phyloP scores from a whole-genome alignment of 2,888 invertebrate species.

The Cremastobaeus sp. region DNA sequence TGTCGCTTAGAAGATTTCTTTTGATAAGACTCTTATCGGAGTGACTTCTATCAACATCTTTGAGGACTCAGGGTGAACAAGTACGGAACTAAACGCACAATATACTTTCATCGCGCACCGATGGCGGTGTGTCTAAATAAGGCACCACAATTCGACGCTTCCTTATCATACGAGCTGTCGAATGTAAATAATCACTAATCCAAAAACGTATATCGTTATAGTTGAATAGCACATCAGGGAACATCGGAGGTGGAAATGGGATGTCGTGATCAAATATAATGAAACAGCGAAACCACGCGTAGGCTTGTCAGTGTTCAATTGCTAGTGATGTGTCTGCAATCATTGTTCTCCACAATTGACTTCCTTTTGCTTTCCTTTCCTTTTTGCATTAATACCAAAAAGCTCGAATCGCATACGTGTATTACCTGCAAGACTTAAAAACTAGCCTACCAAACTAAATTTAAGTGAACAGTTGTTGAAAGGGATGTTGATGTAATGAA shows the following conservation, averaged over 20 bases:
- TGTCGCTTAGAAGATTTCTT: too few species aligned
- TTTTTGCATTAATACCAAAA: constrained; percentile 31
- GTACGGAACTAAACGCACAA: constrained; percentile 63
- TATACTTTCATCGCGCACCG: constrained; percentile 72
- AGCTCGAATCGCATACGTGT: constrained; percentile 27
- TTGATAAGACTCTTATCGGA: too few species aligned
- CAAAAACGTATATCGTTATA: constrained; percentile 44
- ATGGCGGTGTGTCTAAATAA: constrained; percentile 73
- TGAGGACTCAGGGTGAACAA: constrained; percentile 57
- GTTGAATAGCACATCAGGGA: constrained; percentile 39
- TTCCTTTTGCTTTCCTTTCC: constrained; percentile 20
- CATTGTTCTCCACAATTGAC: constrained; percentile 44
- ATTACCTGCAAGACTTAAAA: constrained; percentile 44
- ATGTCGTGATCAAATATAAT: constrained; percentile 30
- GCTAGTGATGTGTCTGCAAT: constrained; percentile 40
- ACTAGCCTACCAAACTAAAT: constrained; percentile 26
- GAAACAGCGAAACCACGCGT: constrained; percentile 48
- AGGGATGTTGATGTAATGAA: constrained; percentile 31
- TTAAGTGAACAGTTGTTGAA: constrained; percentile 13
- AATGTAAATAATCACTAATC: constrained; percentile 57
- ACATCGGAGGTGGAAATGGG: constrained; percentile 45
- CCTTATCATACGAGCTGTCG: constrained; percentile 53
- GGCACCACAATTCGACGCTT: constrained; percentile 74
- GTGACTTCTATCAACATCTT: too few species aligned
- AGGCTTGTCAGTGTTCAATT: constrained; percentile 54